A percentile compares a stretch with the other conserved stretches of the same genome.
These are phyloP conservation scores for Plestiodon gilberti DNA, from an alignment of 2,113 vertebrate genomes.

Conservation along the genomic window DNA sequence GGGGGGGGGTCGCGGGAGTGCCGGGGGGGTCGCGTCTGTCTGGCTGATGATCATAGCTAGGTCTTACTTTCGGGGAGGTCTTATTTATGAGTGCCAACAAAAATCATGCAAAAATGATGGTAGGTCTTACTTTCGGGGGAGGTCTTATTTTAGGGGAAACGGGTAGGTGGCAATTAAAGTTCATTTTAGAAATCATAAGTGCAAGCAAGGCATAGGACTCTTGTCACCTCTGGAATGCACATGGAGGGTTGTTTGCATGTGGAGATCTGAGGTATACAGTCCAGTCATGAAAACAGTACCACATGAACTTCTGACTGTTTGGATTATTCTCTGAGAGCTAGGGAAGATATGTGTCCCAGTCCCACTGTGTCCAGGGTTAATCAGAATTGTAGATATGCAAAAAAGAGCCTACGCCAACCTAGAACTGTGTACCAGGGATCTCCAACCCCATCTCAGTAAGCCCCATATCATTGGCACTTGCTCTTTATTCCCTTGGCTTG, in stretches of 20 bases:
- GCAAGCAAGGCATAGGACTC: neutral
- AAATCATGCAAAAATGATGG: too few relatives aligned
- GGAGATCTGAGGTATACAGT: neutral
- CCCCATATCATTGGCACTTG: neutral
- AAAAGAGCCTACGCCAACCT: neutral
- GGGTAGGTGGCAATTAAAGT: too few relatives aligned
- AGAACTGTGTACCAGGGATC: neutral
- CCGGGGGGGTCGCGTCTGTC: too few relatives aligned
- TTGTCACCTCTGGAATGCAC: neutral
- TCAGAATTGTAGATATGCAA: neutral
- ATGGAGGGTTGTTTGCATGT: neutral
- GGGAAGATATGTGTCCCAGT: neutral
- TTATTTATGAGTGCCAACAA: too few relatives aligned
- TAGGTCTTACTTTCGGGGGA: too few relatives aligned
- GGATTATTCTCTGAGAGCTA: neutral
- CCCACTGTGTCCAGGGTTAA: neutral
- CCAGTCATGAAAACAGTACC: too few relatives aligned
- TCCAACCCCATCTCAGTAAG: neutral
- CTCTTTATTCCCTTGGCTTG: slow-evolving; percentile 11
- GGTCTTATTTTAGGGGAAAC: too few relatives aligned
- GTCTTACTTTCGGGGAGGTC: too few relatives aligned
- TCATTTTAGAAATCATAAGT: too few relatives aligned
- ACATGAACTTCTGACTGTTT: neutral
- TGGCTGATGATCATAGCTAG: too few relatives aligned
- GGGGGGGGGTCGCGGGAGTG: too few relatives aligned